Evolutionary conservation across 1,140 invertebrate genomes (phyloP), one percentile per base, ranked within the genome.

Genomic region (Drosophila obscura): DNA sequence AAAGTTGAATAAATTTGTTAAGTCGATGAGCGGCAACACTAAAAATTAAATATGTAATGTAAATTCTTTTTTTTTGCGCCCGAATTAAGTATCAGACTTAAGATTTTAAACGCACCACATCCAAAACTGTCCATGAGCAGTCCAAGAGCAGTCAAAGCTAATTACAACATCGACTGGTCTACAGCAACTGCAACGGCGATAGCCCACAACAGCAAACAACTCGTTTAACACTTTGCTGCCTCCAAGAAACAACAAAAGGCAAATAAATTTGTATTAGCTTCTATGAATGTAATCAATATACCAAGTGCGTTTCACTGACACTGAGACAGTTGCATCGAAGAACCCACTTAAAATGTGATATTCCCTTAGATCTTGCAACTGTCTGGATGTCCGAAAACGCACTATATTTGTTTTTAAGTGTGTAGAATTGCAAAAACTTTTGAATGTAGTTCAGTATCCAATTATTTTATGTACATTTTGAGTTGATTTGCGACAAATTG

Each of bases 1-100:
- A 49, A 64, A 64, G 41, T 56, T 52, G 4, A 68, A 56, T 49
- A 50, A 79, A 71, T 78, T 52, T 55, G 76, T 65, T 61, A 45
- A 67, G 55, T 53, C 51, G 52, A 73, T 74, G 77, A 84, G 84
- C 63, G 48, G 72, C 52, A 77, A 84, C 80, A 83, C 80, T 84
- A 85, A 80, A 77, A 77, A 77, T 44, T 11, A 58, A 55, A 59
- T 45, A 69, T 60, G 60, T 49, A 55, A 63, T 61, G 72, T 76
- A 72, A 80, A 73, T 73, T 74, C 64, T 82, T 74, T 49, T 39
- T 64, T 83, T 78, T 55, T 16, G 26, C 35, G 31, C 26, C 53
- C 69, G 11, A 64, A 52, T 69, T 22, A 22, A 43, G 56, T 46
- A 59, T 71, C 31, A 39, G 50, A 56, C 35, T 39, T 13, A 73